A percentile compares a stretch with the other conserved stretches of the same genome.
phyloP scores from a whole-genome alignment of 2,113 vertebrate genomes.

The Ceuthmochares aereus region DNA sequence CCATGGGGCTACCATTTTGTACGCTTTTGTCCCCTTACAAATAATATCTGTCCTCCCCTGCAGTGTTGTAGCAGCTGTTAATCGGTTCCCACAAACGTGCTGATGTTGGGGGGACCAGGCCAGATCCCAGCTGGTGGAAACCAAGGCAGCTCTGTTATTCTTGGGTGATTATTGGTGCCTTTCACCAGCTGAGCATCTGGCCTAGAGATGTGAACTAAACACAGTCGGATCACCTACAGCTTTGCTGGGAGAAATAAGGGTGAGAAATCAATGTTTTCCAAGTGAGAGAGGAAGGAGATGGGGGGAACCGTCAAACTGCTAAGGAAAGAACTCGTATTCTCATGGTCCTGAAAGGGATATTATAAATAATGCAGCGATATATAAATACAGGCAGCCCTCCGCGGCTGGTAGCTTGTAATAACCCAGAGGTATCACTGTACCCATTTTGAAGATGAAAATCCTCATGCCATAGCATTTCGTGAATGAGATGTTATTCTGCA shows the following conservation, averaged over 20 bases:
- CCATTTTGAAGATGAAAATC: conserved; percentile 57
- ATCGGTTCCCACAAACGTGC: neutral
- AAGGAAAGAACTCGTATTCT: neutral
- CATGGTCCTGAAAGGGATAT: conserved; percentile 18
- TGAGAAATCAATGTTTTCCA: conserved; percentile 5
- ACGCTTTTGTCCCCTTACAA: neutral
- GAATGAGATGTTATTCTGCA: neutral
- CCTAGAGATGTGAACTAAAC: neutral
- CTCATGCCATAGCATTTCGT: neutral
- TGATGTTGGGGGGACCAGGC: neutral
- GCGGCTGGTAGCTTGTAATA: conserved; percentile 4
- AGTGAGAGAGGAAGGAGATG: neutral
- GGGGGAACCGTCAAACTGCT: neutral
- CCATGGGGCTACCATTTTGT: neutral
- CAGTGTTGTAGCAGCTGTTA: neutral
- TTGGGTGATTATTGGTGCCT: neutral
- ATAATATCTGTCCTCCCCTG: neutral
- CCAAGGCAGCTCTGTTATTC: neutral
- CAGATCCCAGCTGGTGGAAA: neutral
- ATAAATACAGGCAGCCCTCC: conserved; percentile 36
- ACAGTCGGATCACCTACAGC: neutral
- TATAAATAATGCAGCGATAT: conserved; percentile 44
- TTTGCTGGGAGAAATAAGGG: neutral
- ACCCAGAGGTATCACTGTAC: conserved; percentile 42
- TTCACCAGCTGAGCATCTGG: neutral